phyloP scores from a whole-genome alignment of 2,888 invertebrate genomes.

The Spisula solida region DNA sequence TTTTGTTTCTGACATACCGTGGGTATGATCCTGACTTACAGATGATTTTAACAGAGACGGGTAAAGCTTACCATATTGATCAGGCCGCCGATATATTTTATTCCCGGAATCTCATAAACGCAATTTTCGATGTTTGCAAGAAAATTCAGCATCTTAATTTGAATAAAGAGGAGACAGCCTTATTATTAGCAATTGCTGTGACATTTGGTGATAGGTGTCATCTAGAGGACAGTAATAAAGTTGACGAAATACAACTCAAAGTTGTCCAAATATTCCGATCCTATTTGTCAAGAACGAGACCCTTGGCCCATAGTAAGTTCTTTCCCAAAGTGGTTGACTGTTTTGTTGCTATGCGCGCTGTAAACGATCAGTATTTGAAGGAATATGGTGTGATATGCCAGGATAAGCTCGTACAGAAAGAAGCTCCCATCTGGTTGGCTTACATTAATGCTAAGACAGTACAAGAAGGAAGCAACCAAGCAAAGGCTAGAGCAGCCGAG shows the following conservation, averaged over 20 bases:
- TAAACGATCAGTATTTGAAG: slow-evolving; percentile 69
- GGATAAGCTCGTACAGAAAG: slow-evolving; percentile 71
- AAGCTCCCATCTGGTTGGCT: slow-evolving; percentile 72
- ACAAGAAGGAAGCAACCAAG: slow-evolving; percentile 36
- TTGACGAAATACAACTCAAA: slow-evolving; percentile 69
- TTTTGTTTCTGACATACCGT: slow-evolving; percentile 68
- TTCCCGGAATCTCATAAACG: slow-evolving; percentile 68
- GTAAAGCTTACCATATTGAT: slow-evolving; percentile 70
- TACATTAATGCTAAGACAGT: slow-evolving; percentile 69
- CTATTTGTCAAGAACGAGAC: slow-evolving; percentile 53
- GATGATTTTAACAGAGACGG: slow-evolving; percentile 72
- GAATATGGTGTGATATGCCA: slow-evolving; percentile 73
- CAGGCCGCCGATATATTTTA: slow-evolving; percentile 73
- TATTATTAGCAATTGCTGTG: slow-evolving; percentile 68
- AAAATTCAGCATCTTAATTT: slow-evolving; percentile 66
- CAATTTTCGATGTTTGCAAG: slow-evolving; percentile 71
- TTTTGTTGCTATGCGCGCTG: slow-evolving; percentile 70
- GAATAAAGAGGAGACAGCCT: slow-evolving; percentile 68
- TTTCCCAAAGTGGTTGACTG: slow-evolving; percentile 72
- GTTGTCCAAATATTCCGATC: slow-evolving; percentile 64
- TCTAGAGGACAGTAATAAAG: slow-evolving; percentile 58
- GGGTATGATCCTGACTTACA: slow-evolving; percentile 69
- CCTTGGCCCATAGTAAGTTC: slow-evolving; percentile 50
- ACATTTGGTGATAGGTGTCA: slow-evolving; percentile 70
- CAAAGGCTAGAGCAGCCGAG: slow-evolving; percentile 16